phyloP scores from a whole-genome alignment of 2,888 invertebrate species.

The Drosophila paucipuncta region DNA sequence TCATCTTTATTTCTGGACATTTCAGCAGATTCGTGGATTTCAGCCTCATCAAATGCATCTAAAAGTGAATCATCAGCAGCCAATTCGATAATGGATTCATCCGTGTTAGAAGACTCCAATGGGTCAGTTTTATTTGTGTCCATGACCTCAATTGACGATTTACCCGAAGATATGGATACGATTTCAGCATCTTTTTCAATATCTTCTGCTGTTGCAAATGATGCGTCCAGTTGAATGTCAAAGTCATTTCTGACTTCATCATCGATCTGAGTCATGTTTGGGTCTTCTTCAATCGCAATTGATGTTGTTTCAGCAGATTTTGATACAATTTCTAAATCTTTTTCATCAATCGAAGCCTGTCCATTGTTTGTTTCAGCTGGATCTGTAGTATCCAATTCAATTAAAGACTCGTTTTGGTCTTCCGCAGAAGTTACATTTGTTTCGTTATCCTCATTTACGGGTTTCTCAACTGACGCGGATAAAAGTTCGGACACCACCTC shows the following conservation, averaged over 20 bases:
- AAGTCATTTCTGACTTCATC: background rate
- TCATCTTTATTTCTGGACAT: background rate
- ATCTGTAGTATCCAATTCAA: slow-evolving; percentile 5
- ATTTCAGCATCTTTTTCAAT: background rate
- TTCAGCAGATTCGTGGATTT: background rate
- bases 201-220: background rate
- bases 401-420: background rate
- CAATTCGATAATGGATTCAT: background rate
- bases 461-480: background rate
- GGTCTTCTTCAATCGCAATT: background rate
- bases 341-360: background rate
- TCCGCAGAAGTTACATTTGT: background rate
- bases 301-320: background rate
- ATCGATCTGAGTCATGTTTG: background rate
- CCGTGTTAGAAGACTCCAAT: background rate
- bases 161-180: background rate
- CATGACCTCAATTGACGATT: background rate
- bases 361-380: background rate
- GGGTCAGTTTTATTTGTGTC: background rate
- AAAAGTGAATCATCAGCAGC: background rate
- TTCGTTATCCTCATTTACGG: background rate
- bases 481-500: background rate
- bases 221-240: background rate
- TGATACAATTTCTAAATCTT: background rate
- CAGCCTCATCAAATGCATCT: background rate